phyloP scores from a whole-genome alignment of 1,140 invertebrate genomes.

The Drosophila seguyi region DNA sequence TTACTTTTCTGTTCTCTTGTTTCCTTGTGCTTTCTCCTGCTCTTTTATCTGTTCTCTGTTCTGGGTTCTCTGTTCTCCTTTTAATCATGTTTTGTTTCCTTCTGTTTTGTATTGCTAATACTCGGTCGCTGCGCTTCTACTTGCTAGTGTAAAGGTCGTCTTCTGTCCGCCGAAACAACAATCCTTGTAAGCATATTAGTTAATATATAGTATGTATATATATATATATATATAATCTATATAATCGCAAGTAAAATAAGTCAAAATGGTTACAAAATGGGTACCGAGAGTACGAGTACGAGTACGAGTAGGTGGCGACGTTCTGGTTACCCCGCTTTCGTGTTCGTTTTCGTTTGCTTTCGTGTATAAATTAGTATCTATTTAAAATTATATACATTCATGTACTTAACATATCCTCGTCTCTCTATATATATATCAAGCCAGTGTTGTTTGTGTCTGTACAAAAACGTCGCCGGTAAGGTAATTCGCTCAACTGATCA shows the following conservation, averaged over 20 bases:
- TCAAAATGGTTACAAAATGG: conserved; percentile 80
- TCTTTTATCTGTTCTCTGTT: background rate
- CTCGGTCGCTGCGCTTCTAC: conserved; percentile 28
- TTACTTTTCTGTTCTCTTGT: background rate
- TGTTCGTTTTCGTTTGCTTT: conserved; percentile 18
- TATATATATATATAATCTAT: conserved; percentile 47
- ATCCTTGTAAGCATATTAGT: conserved; percentile 57
- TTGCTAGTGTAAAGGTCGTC: conserved; percentile 59
- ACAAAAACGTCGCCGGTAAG: conserved; percentile 64
- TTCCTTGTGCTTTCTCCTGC: background rate
- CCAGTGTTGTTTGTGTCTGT: conserved; percentile 41
- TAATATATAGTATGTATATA: conserved; percentile 37
- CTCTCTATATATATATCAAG: conserved; percentile 50
- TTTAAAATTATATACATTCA: conserved; percentile 77
- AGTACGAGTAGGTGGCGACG: conserved; percentile 72
- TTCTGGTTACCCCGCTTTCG: conserved; percentile 53
- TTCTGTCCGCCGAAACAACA: conserved; percentile 40
- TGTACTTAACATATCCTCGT: conserved; percentile 41
- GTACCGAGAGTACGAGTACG: conserved; percentile 35
- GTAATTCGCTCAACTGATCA: conserved; percentile 27
- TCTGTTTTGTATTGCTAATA: conserved; percentile 31
- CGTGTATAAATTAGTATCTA: conserved; percentile 72
- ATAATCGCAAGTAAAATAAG: conserved; percentile 65
- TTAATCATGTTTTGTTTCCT: background rate
- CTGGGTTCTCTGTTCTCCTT: background rate